Conservation (phyloP, 2,888 invertebrate species). For the Tryphoninae sp. region DNA sequence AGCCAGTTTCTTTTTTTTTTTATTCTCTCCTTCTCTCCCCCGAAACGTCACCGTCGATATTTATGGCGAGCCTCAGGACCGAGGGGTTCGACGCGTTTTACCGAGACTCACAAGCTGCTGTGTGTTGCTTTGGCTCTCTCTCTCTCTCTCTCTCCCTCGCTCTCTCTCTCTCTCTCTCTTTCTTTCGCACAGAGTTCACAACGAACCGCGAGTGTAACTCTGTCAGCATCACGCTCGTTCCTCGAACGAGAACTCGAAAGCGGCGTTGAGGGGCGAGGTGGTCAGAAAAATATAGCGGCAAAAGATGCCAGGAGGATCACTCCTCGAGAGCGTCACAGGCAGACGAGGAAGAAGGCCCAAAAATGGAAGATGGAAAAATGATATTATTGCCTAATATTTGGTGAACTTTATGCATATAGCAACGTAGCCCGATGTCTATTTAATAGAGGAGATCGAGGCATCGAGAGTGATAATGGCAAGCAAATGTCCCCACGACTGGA, state of each 20-base stretch:
- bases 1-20: constrained; percentile 69
- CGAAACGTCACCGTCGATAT: constrained; percentile 78
- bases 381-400: neutral
- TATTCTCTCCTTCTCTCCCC: constrained; percentile 60
- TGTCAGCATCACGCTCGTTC: constrained; percentile 75
- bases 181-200: constrained; percentile 48
- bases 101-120: constrained; percentile 62
- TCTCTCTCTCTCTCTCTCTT: too few species aligned
- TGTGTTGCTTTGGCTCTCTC: constrained; percentile 34
- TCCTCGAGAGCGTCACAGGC: constrained; percentile 30
- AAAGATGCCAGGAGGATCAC: constrained; percentile 48
- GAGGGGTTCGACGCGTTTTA: constrained; percentile 71
- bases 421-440: too few species aligned
- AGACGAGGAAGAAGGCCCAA: constrained; percentile 38
- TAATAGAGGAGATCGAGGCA: too few species aligned
- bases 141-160: too few species aligned
- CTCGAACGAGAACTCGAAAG: constrained; percentile 62
- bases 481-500: too few species aligned
- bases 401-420: too few species aligned
- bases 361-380: constrained; percentile 43
- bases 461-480: too few species aligned
- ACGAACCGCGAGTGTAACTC: constrained; percentile 74
- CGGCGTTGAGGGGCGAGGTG: constrained; percentile 40
- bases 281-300: constrained; percentile 36
- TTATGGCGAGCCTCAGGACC: constrained; percentile 78